Percentiles rank a stretch among this genome's conserved stretches.
Conservation (phyloP, 2,888 invertebrate species). For the Corythucha ciliata region DNA sequence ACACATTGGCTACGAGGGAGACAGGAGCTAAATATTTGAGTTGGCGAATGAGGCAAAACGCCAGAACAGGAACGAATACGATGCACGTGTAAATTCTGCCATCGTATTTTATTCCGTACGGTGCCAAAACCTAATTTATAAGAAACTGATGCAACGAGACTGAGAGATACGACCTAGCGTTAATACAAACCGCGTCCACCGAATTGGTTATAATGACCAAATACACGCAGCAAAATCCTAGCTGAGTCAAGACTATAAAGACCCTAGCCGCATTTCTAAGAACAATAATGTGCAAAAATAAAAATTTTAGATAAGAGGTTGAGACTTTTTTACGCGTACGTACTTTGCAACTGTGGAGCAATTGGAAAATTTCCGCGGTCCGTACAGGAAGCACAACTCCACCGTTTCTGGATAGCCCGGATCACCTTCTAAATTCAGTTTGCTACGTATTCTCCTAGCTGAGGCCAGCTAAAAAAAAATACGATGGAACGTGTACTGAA, state of each 20-base stretch:
- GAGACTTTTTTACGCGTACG: slow-evolving; percentile 13
- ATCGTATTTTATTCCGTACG: neutral
- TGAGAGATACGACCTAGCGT: neutral
- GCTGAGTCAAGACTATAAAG: slow-evolving; percentile 86
- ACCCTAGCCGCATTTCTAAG: slow-evolving; percentile 58
- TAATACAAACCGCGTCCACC: slow-evolving; percentile 58
- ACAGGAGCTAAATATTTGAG: slow-evolving; percentile 66
- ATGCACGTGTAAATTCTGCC: neutral
- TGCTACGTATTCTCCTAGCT: too few relatives aligned
- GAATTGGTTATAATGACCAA: slow-evolving; percentile 89
- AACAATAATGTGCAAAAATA: slow-evolving; percentile 41
- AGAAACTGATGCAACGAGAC: neutral
- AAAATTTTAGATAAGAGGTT: neutral
- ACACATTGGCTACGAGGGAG: slow-evolving; percentile 65
- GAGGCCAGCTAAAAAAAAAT: too few relatives aligned
- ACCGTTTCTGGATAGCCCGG: slow-evolving; percentile 77
- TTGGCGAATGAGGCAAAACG: slow-evolving; percentile 54
- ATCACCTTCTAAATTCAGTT: slow-evolving; percentile 36
- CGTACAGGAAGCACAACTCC: slow-evolving; percentile 66
- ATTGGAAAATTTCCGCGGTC: slow-evolving; percentile 55
- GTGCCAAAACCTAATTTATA: neutral
- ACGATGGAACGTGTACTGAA: too few relatives aligned
- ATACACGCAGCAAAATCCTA: slow-evolving; percentile 96
- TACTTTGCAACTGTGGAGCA: slow-evolving; percentile 56
- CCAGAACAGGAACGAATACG: slow-evolving; percentile 6